Evolutionary conservation across 1,140 invertebrate species (phyloP), one percentile per base, ranked within the genome.

Genomic region (Calephelis nemesis): DNA sequence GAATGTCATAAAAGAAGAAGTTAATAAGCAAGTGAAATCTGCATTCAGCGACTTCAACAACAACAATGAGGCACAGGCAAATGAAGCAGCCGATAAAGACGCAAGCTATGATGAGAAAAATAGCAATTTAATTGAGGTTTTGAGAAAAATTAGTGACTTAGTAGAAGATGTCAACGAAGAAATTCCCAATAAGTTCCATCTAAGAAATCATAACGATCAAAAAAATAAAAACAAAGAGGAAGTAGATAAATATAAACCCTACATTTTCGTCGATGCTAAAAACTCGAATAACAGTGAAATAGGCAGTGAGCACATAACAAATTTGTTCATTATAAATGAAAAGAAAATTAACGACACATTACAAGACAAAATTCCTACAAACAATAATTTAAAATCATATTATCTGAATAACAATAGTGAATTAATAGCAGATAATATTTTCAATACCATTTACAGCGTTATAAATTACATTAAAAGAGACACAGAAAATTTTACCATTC

Each of bases 231-330:
- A 40, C 1, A 60, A n/a, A 39, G 12, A 4, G 12, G 54, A 60
- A 60, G 12, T 39, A 40, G 54, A 60, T 40, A 40, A 60, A 60
- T 39, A 12, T n/a, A 60, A 7, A 7, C 54, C 54, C 5, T 7
- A 60, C 7, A 40, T 60, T 60, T 60, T 39, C 12, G 12, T 60
- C 5, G 39, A 58, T 58, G 54, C 54, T 11, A 30, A 58, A 8
- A 40, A 60, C 12, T 19, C 30, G 1, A 60, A 40, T 7, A 60
- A 60, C 9, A 60, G 11, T 60, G 30, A 40, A 40, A 60, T 60
- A 60, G 58, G 58, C 30, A 60, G 6, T 60, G 58, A 60, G 39
- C 39, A 60, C 10, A 60, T 58, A 12, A 58, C 54, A 40, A 58
- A 58, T 9, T 0, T 58, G 12, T 58, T 39, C 39, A 40, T 58